Evolutionary conservation across 2,888 invertebrate genomes (phyloP), one percentile per base, ranked within the genome.

Genomic region (Protula sp.): DNA sequence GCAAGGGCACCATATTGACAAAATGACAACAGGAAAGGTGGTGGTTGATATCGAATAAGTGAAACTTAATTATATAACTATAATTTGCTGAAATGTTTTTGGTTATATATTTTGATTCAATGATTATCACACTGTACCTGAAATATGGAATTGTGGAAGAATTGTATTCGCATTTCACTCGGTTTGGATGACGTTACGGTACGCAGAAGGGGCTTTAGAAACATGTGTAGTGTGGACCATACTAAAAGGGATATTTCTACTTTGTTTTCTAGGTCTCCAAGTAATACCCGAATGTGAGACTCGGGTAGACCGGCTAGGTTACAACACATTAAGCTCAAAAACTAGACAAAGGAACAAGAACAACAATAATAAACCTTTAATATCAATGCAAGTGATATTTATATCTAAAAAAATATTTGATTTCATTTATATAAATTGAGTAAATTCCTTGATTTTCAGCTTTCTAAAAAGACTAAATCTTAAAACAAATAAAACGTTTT

Each of bases 91-190:
- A n/a, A n/a, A n/a, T n/a, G n/a, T n/a, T n/a, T n/a, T n/a, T n/a
- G n/a, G n/a, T n/a, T n/a, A n/a, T n/a, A n/a, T n/a, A n/a, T n/a
- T n/a, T n/a, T n/a, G n/a, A n/a, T n/a, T n/a, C n/a, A n/a, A n/a
- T n/a, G n/a, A n/a, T n/a, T n/a, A n/a, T n/a, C n/a, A n/a, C n/a
- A n/a, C n/a, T n/a, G n/a, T 0, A 70, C 72, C 53, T 70, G 53
- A 22, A 71, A 55, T 2, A 63, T 64, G 38, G 38, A 14, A 19
- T 19, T 38, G 38, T 38, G 38, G 19, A 38, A 38, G 38, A 14
- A 38, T 19, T 38, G 38, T 14, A 38, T 38, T 9, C 38, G 38
- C 9, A 19, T 9, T 19, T 38, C 38, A 14, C 38, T 19, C 9
- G 38, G 9, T 9, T 38, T 9, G 9, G 9, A 38, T 19, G 19